Evolutionary conservation across 1,140 invertebrate species (phyloP).

Genomic region (Drosophila auraria): DNA sequence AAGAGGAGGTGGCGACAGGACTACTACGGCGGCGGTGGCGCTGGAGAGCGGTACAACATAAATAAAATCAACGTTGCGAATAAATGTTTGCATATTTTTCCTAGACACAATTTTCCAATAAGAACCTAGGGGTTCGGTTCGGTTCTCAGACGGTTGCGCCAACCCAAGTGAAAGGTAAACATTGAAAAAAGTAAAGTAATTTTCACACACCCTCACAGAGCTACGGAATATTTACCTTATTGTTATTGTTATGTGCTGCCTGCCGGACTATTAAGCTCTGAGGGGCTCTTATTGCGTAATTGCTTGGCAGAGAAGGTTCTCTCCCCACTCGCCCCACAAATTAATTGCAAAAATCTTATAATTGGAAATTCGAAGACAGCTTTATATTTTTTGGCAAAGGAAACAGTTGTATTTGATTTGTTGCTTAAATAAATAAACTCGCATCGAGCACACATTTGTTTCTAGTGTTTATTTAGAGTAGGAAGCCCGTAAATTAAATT

Average conservation of each 20-base stretch:
- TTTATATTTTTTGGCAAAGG: neutral
- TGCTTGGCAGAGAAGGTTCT: slow-evolving; percentile 24
- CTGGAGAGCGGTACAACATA: slow-evolving; percentile 49
- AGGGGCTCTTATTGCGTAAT: slow-evolving; percentile 40
- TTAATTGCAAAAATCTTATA: slow-evolving; percentile 47
- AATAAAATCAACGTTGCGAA: slow-evolving; percentile 82
- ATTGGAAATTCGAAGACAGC: slow-evolving; percentile 39
- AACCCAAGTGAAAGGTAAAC: slow-evolving; percentile 51
- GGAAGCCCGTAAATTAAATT: slow-evolving; percentile 8
- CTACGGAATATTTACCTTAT: slow-evolving; percentile 34
- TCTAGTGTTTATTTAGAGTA: slow-evolving; percentile 15
- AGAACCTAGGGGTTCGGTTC: slow-evolving; percentile 24
- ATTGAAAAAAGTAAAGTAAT: slow-evolving; percentile 46
- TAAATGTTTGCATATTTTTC: slow-evolving; percentile 82
- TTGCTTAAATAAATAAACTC: slow-evolving; percentile 22
- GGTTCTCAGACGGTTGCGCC: slow-evolving; percentile 5
- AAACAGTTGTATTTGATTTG: slow-evolving; percentile 11
- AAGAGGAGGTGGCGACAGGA: neutral
- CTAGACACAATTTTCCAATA: slow-evolving; percentile 76
- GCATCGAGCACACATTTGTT: neutral
- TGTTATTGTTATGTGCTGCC: slow-evolving; percentile 45
- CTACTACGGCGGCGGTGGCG: neutral
- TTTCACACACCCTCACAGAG: slow-evolving; percentile 20
- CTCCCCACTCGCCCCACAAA: slow-evolving; percentile 18
- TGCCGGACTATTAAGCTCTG: slow-evolving; percentile 41